phyloP scores from a whole-genome alignment of 1,140 invertebrate genomes.

The Bombus fervidus region DNA sequence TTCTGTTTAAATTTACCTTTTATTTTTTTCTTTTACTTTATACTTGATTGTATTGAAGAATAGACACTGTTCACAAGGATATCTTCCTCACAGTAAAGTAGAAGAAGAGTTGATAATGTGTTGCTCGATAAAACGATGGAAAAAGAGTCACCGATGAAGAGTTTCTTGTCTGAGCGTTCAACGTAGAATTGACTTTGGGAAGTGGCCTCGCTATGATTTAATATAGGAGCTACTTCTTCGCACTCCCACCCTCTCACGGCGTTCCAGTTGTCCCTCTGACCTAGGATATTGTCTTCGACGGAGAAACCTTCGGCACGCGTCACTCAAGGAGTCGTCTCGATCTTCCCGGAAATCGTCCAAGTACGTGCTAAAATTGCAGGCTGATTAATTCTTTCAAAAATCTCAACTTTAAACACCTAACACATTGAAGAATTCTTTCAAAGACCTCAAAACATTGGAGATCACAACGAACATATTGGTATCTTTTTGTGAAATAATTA shows the following conservation, averaged over 20 bases:
- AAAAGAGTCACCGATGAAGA: background rate
- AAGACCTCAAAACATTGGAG: background rate
- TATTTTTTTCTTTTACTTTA: background rate
- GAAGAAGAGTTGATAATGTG: background rate
- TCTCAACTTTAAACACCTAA: background rate
- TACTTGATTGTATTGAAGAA: background rate
- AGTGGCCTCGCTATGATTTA: slow-evolving; percentile 79
- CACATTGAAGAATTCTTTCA: background rate
- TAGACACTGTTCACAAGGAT: background rate
- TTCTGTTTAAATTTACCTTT: slow-evolving; percentile 26
- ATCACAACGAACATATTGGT: background rate
- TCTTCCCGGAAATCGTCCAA: background rate
- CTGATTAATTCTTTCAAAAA: background rate
- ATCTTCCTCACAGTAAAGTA: background rate
- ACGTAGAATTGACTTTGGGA: slow-evolving; percentile 77
- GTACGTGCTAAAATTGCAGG: background rate
- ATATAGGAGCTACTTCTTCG: slow-evolving; percentile 74
- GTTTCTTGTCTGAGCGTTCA: slow-evolving; percentile 66
- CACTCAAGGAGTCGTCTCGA: slow-evolving; percentile 35
- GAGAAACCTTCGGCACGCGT: slow-evolving; percentile 45
- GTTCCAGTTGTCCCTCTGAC: slow-evolving; percentile 68
- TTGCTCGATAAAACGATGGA: slow-evolving; percentile 12
- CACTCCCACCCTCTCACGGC: slow-evolving; percentile 74
- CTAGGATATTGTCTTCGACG: slow-evolving; percentile 59
- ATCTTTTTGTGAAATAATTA: background rate